These are phyloP conservation scores for Melikaiella ostensackeni DNA, from an alignment of 2,888 invertebrate genomes.

Conservation along the genomic window DNA sequence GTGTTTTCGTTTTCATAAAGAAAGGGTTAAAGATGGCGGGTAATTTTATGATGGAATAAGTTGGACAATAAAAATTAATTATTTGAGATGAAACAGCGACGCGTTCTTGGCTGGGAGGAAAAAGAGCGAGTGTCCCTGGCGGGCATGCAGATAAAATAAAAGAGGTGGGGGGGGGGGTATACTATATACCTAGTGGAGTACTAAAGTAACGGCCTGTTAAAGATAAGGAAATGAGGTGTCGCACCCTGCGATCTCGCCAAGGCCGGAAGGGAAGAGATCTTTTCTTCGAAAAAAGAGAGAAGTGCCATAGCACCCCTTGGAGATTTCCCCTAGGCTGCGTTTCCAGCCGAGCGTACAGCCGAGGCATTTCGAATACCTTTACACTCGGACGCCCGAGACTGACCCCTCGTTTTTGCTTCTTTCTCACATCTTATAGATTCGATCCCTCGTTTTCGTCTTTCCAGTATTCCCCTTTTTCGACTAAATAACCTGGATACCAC, in stretches of 20 bases:
- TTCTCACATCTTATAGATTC: conserved; percentile 42
- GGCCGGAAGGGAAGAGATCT: conserved; percentile 63
- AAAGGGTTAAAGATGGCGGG: no score
- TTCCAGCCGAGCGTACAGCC: conserved; percentile 53
- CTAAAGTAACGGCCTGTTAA: conserved; percentile 75
- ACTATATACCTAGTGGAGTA: conserved; percentile 13
- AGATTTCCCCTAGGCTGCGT: conserved; percentile 60
- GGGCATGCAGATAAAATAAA: conserved; percentile 38
- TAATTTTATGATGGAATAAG: neutral
- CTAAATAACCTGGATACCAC: conserved; percentile 55
- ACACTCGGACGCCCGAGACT: conserved; percentile 71
- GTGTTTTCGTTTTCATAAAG: no score
- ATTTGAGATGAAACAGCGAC: conserved; percentile 10
- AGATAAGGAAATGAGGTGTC: conserved; percentile 78
- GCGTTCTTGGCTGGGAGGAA: neutral
- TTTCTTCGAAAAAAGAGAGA: conserved; percentile 49
- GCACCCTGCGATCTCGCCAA: conserved; percentile 60
- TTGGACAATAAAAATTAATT: conserved; percentile 20
- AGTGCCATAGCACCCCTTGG: conserved; percentile 60
- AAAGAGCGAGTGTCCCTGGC: conserved; percentile 38
- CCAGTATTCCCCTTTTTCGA: conserved; percentile 45
- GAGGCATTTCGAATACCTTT: conserved; percentile 71
- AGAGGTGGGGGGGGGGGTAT: neutral
- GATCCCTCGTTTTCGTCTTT: conserved; percentile 43
- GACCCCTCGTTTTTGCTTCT: conserved; percentile 61